Evolutionary conservation across 2,797 vertebrate species (phyloP), one percentile per base, ranked within the genome.

Genomic region (Halcyon badia): DNA sequence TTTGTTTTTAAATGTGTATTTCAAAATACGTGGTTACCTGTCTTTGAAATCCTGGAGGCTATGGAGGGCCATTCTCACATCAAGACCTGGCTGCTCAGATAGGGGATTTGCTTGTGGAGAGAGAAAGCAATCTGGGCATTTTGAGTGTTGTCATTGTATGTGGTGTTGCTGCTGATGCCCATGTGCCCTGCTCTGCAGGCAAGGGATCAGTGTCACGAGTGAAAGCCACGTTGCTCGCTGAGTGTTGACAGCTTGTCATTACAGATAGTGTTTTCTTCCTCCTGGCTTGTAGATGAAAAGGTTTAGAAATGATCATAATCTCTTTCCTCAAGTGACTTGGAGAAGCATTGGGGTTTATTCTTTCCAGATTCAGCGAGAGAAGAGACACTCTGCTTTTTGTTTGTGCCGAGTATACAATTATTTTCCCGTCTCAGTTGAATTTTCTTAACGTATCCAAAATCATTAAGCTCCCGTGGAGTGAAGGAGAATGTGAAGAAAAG

Each of bases 221-320:
- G 7, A 92, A 69, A 90, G 49, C 72, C 13, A 1, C 0, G 2
- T 41, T 92, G 58, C 86, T 89, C 1, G 0, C 75, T 0, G 5
- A 39, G 83, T n/a, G 75, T 35, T 70, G 72, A 58, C 94, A 95
- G 85, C 85, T 82, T 86, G 52, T 95, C 58, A 3, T 31, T 41
- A 11, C 30, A 66, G 13, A 46, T 54, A 15, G 5, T 2, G n/a
- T 66, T 48, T 57, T 56, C 54, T 57, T 12, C 26, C 56, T 83
- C 39, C 24, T 75, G 71, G 12, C 46, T 81, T 64, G 6, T 18
- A 6, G 19, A 1, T 56, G 42, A 15, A 68, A 92, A 87, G 58
- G 25, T 54, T 73, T 30, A 46, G 88, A 66, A 93, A 82, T 61
- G 5, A 31, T 61, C 48, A 7, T 48, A 39, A 73, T 89, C 21